phyloP scores from a whole-genome alignment of 2,797 vertebrate genomes.

The Sitta carolinensis region DNA sequence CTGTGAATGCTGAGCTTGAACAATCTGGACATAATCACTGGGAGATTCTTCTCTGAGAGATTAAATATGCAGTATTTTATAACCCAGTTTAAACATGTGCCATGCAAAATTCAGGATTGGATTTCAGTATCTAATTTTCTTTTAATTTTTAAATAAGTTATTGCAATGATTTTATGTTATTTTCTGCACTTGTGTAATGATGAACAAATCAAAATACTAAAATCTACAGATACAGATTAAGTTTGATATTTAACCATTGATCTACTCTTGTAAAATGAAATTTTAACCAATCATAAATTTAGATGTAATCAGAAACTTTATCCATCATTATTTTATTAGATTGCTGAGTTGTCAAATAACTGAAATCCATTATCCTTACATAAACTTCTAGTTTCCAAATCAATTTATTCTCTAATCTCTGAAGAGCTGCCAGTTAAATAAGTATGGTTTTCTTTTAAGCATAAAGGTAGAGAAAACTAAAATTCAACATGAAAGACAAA shows the following conservation, averaged over 20 bases:
- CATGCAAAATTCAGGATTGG: slow-evolving; percentile 53
- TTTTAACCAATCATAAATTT: slow-evolving; percentile 55
- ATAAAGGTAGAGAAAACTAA: not conserved
- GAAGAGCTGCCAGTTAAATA: slow-evolving; percentile 17
- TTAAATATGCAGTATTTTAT: slow-evolving; percentile 46
- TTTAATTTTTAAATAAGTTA: slow-evolving; percentile 40
- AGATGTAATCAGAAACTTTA: slow-evolving; percentile 25
- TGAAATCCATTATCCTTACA: slow-evolving; percentile 41
- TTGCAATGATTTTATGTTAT: not conserved
- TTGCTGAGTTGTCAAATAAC: slow-evolving; percentile 54
- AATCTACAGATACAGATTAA: not conserved
- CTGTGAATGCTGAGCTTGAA: not conserved
- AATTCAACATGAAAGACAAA: not conserved
- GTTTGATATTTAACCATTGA: slow-evolving; percentile 31
- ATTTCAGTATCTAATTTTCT: slow-evolving; percentile 24
- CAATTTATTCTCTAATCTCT: slow-evolving; percentile 45
- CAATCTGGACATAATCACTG: not conserved
- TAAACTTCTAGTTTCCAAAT: slow-evolving; percentile 55
- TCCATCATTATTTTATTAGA: slow-evolving; percentile 33
- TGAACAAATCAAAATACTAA: not conserved
- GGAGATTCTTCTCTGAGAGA: not conserved
- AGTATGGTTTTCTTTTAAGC: not conserved
- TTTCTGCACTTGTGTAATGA: not conserved
- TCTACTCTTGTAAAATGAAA: slow-evolving; percentile 13
- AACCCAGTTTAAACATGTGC: slow-evolving; percentile 18